Conservation (phyloP, 2,113 vertebrate species). For the Salminus brasiliensis region DNA sequence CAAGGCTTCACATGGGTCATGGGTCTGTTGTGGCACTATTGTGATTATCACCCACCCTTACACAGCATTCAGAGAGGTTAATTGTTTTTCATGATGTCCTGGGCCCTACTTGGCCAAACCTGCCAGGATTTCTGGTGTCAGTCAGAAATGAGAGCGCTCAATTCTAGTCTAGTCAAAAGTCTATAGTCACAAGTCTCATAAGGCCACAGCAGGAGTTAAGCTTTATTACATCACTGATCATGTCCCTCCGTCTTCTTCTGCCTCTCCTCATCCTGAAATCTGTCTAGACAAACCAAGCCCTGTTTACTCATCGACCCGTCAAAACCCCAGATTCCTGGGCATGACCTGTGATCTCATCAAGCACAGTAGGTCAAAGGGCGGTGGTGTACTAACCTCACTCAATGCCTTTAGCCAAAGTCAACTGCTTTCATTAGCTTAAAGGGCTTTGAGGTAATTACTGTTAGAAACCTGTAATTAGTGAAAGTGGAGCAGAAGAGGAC, state of each 20-base stretch:
- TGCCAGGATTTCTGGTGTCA: too few species aligned
- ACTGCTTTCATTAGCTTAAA: slow-evolving; percentile 39
- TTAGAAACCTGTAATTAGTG: slow-evolving; percentile 40
- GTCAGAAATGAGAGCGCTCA: too few species aligned
- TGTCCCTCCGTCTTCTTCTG: not conserved
- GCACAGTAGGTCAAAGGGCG: slow-evolving; percentile 1
- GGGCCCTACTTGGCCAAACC: too few species aligned
- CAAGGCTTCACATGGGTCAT: too few species aligned
- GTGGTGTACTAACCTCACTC: not conserved
- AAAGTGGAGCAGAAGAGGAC: slow-evolving; percentile 26
- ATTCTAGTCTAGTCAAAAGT: not conserved
- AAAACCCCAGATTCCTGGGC: not conserved
- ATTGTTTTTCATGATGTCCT: too few species aligned
- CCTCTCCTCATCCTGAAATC: not conserved
- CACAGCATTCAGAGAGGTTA: too few species aligned
- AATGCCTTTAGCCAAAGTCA: slow-evolving; percentile 8
- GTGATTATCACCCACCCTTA: too few species aligned
- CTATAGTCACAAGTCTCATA: not conserved
- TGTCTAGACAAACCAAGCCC: not conserved
- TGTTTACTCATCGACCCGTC: not conserved
- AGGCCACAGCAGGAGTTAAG: slow-evolving; percentile 10
- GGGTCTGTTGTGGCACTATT: too few species aligned
- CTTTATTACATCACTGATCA: not conserved
- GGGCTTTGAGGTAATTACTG: slow-evolving; percentile 36
- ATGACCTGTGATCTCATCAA: slow-evolving; percentile 11